Evolutionary conservation across 2,797 vertebrate genomes (phyloP), one percentile per base, ranked within the genome.

Genomic region (Chrosomus eos): DNA sequence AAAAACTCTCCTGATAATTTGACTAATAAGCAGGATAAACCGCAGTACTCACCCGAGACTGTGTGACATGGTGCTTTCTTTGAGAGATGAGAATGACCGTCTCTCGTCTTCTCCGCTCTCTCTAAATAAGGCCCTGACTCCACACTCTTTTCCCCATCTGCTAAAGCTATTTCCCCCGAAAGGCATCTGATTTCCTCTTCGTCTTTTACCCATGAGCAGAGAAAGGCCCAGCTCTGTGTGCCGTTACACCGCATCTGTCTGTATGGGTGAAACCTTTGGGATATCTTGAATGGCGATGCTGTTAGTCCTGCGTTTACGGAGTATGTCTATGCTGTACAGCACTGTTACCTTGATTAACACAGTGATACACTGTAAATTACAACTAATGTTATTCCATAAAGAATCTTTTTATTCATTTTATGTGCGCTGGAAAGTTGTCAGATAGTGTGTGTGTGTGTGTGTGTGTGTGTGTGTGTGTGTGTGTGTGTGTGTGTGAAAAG

Each of bases 111-210:
- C 51, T 86, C 67, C n/a, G 7, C 62, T 7, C 76, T 58, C 38
- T 88, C 74, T 81, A 51, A 73, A 84, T 83, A 81, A 64, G 55
- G 38, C 58, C 82, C 70, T 48, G 62, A 83, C 82, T 80, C 89
- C 89, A 85, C 89, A 88, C 89, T 89, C 91, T 53, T 72, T 90
- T 87, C 82, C 71, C 71, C 82, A 76, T 98, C 97, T 99, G 98
- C 93, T 97, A 97, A 98, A 98, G 96, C 95, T 91, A 98, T 99
- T 97, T 97, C 96, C 94, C 95, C 94, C 94, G 95, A 96, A 96
- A 96, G 95, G 95, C 95, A 94, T 95, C 97, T 97, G 96, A 97
- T 97, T 98, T 98, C 97, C 97, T 96, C 95, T 95, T 91, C 90
- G 91, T 90, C 90, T 87, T 91, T 81, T 91, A 88, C 89, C 89